These are phyloP conservation scores for Lypha dubia DNA, from an alignment of 2,888 invertebrate species.

Conservation along the genomic window DNA sequence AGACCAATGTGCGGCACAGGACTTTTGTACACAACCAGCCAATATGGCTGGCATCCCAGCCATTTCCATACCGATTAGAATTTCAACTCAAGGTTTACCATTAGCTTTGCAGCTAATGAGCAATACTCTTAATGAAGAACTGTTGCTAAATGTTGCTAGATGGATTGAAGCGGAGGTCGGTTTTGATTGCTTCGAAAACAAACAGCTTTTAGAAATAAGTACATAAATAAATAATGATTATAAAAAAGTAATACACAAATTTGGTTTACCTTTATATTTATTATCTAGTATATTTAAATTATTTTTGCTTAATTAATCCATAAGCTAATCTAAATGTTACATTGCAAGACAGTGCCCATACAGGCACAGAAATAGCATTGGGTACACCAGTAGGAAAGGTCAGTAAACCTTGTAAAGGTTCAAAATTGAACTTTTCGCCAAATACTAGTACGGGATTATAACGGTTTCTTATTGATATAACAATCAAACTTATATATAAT, in stretches of 20 bases:
- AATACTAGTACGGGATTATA: constrained; percentile 83
- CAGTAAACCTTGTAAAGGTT: constrained; percentile 84
- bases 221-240: constrained; percentile 65
- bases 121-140: constrained; percentile 89
- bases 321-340: constrained; percentile 81
- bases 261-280: too few relatives aligned
- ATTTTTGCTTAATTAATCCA: constrained; percentile 74
- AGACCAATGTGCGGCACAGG: constrained; percentile 94
- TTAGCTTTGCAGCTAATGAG: constrained; percentile 95
- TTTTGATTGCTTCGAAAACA: constrained; percentile 79
- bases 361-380: constrained; percentile 84
- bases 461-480: constrained; percentile 83
- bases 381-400: constrained; percentile 84
- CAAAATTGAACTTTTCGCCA: constrained; percentile 82
- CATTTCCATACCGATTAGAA: constrained; percentile 90
- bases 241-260: constrained; percentile 37
- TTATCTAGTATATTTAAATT: constrained; percentile 29
- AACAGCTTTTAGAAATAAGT: constrained; percentile 75
- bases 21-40: constrained; percentile 97
- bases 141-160: constrained; percentile 90
- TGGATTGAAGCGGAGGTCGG: constrained; percentile 90
- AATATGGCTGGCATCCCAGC: constrained; percentile 99
- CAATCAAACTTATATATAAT: constrained; percentile 80
- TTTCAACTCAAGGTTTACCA: constrained; percentile 90
- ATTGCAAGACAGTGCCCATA: constrained; percentile 84